A percentile compares a stretch with the other conserved stretches of the same genome.
Conservation (phyloP, 2,113 vertebrate species). For the Mastomys coucha region DNA sequence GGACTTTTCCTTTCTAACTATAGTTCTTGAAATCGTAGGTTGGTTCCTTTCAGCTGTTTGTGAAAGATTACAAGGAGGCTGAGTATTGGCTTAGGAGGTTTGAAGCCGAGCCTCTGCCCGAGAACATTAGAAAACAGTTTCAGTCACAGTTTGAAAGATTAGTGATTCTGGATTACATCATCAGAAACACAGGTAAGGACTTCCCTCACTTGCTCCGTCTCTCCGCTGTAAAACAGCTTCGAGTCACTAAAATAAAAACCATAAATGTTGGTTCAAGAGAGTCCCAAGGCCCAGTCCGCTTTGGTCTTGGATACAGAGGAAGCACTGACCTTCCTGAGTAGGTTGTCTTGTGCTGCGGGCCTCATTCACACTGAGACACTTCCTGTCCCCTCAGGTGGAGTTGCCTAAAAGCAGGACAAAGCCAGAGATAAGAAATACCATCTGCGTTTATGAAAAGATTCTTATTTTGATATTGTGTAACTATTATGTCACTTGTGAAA, state of each 20-base stretch:
- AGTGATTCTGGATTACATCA: conserved; percentile 97
- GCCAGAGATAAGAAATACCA: background rate
- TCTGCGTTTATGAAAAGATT: background rate
- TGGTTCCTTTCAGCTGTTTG: conserved; percentile 98
- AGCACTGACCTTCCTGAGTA: background rate
- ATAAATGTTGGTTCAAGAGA: background rate
- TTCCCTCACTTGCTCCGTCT: conserved; percentile 55
- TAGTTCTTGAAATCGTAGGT: conserved; percentile 89
- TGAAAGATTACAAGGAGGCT: conserved; percentile 97
- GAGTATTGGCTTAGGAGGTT: conserved; percentile 98
- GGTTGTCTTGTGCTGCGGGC: background rate
- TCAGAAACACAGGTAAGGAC: conserved; percentile 95
- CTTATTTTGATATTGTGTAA: conserved; percentile 26
- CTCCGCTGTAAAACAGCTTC: conserved; percentile 32
- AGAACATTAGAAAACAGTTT: conserved; percentile 98
- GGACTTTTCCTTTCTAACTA: conserved; percentile 72
- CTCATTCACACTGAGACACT: background rate
- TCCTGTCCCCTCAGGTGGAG: background rate
- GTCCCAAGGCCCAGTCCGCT: background rate
- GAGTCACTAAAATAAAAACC: conserved; percentile 16
- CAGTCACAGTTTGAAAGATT: conserved; percentile 98
- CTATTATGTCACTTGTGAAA: background rate
- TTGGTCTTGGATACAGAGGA: background rate
- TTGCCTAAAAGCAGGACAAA: conserved; percentile 3
- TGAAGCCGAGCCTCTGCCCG: conserved; percentile 96